Percentiles rank a stretch among this genome's conserved stretches.
Evolutionary conservation across 2,113 vertebrate species (phyloP).

Genomic region (Phyllostomus hastatus): DNA sequence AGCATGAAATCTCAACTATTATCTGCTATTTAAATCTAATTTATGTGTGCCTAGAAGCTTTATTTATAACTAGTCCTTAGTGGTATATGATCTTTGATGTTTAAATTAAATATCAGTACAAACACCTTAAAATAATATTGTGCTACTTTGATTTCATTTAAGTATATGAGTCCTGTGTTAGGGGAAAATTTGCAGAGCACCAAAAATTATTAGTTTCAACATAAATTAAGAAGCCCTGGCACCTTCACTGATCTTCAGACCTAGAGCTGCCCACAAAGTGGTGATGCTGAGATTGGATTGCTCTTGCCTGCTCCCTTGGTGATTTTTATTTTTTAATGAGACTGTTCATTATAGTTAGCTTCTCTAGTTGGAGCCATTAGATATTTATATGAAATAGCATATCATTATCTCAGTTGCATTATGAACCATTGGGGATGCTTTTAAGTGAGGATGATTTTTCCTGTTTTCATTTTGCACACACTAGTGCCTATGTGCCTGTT

Average conservation of each 20-base stretch:
- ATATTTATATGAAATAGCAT: conserved; percentile 63
- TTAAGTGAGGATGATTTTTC: conserved; percentile 44
- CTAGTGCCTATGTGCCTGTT: conserved; percentile 20
- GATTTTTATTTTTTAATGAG: conserved; percentile 70
- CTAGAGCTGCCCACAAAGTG: conserved; percentile 22
- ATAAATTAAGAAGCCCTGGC: conserved; percentile 28
- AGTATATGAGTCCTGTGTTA: background rate
- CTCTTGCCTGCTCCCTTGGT: background rate
- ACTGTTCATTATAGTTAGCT: conserved; percentile 58
- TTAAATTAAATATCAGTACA: conserved; percentile 37
- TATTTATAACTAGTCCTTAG: background rate
- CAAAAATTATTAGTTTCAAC: conserved; percentile 14
- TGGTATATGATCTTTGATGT: background rate
- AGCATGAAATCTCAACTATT: background rate
- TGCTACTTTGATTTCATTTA: conserved; percentile 6
- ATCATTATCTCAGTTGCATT: conserved; percentile 69
- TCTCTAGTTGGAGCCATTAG: conserved; percentile 55
- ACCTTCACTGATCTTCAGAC: conserved; percentile 39
- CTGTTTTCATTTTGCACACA: conserved; percentile 56
- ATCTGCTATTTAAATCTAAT: background rate
- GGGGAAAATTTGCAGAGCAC: background rate
- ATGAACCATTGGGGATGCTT: conserved; percentile 56
- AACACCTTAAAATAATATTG: conserved; percentile 32
- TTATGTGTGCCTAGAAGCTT: background rate
- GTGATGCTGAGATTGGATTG: conserved; percentile 43